Percentiles rank a stretch among this genome's conserved stretches.
Conservation (phyloP, 2,113 vertebrate species). For the Dunckerocampus dactyliophorus region DNA sequence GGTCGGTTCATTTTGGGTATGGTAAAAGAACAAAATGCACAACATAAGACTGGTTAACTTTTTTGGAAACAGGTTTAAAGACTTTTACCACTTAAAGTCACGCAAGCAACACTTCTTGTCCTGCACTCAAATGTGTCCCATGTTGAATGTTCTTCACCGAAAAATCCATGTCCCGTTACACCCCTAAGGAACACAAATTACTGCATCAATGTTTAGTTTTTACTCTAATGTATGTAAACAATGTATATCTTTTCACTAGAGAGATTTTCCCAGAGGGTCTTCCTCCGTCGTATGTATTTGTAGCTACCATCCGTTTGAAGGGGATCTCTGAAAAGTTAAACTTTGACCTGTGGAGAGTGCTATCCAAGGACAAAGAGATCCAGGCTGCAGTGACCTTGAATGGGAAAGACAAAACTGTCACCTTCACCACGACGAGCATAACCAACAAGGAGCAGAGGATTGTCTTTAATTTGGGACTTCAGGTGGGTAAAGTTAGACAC, state of each 20-base stretch:
- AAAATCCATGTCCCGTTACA: too few relatives aligned
- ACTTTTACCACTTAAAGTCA: too few relatives aligned
- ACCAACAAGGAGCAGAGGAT: constrained; percentile 55
- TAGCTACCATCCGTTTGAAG: constrained; percentile 72
- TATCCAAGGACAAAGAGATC: constrained; percentile 66
- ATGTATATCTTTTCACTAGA: constrained; percentile 36
- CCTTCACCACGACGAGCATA: constrained; percentile 65
- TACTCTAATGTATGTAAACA: not conserved
- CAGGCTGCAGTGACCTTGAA: constrained; percentile 72
- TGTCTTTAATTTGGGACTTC: constrained; percentile 51
- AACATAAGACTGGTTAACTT: too few relatives aligned
- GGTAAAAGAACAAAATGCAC: too few relatives aligned
- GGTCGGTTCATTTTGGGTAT: too few relatives aligned
- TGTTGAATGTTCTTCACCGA: too few relatives aligned
- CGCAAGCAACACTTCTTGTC: too few relatives aligned
- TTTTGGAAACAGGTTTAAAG: too few relatives aligned
- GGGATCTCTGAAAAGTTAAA: constrained; percentile 40
- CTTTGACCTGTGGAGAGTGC: constrained; percentile 75
- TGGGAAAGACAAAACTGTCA: constrained; percentile 59
- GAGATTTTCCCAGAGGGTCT: constrained; percentile 79
- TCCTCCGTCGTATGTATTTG: constrained; percentile 77
- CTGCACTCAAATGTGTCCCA: too few relatives aligned
- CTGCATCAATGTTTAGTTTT: too few relatives aligned
- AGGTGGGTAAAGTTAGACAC: constrained; percentile 51
- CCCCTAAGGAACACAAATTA: too few relatives aligned